Conservation (phyloP, 2,797 vertebrate genomes). For the Protosalanx chinensis region DNA sequence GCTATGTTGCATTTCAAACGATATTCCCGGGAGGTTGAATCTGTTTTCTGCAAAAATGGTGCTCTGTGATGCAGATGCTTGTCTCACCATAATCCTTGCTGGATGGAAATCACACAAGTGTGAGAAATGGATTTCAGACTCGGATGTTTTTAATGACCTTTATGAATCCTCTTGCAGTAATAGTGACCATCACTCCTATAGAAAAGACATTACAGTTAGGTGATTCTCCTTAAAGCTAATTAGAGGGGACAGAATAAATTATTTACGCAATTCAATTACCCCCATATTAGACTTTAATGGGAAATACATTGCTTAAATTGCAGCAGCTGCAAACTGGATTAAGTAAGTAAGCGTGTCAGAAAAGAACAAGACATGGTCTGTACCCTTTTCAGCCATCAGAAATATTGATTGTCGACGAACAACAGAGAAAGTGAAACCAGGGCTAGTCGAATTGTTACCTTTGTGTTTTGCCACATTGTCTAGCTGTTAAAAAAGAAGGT, state of each 20-base stretch:
- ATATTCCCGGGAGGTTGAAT: neutral
- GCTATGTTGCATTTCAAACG: neutral
- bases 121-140: conserved; percentile 52
- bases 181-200: conserved; percentile 43
- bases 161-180: conserved; percentile 40
- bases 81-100: conserved; percentile 41
- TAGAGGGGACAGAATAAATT: conserved; percentile 36
- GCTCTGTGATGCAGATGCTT: conserved; percentile 6
- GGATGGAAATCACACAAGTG: conserved; percentile 56
- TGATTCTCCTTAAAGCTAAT: conserved; percentile 48
- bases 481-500: conserved; percentile 29
- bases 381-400: conserved; percentile 13
- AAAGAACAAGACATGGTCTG: conserved; percentile 31
- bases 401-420: neutral
- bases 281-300: conserved; percentile 46
- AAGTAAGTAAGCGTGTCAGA: conserved; percentile 30
- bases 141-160: conserved; percentile 46
- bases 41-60: neutral
- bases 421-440: neutral
- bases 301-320: conserved; percentile 37
- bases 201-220: conserved; percentile 51
- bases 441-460: conserved; percentile 6
- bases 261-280: conserved; percentile 43
- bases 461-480: conserved; percentile 37
- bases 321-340: conserved; percentile 44